Evolutionary conservation across 1,140 invertebrate genomes (phyloP).

Genomic region (Eulimnadia texana): DNA sequence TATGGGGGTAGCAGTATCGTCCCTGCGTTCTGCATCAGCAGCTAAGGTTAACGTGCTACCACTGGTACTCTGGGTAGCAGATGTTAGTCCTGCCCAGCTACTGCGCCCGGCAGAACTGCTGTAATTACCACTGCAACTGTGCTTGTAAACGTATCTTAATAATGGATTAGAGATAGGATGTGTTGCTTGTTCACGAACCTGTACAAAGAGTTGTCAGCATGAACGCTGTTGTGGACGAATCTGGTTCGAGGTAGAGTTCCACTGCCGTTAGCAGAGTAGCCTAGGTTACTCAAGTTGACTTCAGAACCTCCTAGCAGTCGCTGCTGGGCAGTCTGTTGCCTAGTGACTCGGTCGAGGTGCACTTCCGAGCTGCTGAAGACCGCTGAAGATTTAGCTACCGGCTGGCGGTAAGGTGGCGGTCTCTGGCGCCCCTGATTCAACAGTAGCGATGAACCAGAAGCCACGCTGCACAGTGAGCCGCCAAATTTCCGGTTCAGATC

Average conservation of each 20-base stretch:
- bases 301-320: conserved; percentile 12
- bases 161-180: too few relatives aligned
- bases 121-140: conserved; percentile 2
- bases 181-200: too few relatives aligned
- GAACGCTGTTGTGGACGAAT: background rate
- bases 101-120: conserved; percentile 8
- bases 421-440: background rate
- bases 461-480: conserved; percentile 12
- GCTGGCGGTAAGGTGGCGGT: conserved; percentile 2
- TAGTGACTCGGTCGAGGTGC: conserved; percentile 2
- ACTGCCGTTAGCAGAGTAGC: background rate
- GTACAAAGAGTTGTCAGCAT: background rate
- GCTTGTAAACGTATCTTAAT: too few relatives aligned
- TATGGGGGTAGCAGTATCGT: conserved; percentile 6
- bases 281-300: background rate
- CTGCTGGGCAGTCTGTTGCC: background rate
- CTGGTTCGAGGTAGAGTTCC: background rate
- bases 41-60: conserved; percentile 3
- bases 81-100: conserved; percentile 5
- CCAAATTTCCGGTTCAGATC: conserved; percentile 9
- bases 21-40: background rate
- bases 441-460: background rate
- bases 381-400: background rate
- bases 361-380: conserved; percentile 3
- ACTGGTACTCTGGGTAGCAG: background rate